Evolutionary conservation across 2,113 vertebrate genomes (phyloP).

Genomic region (Leptodactylus fuscus): DNA sequence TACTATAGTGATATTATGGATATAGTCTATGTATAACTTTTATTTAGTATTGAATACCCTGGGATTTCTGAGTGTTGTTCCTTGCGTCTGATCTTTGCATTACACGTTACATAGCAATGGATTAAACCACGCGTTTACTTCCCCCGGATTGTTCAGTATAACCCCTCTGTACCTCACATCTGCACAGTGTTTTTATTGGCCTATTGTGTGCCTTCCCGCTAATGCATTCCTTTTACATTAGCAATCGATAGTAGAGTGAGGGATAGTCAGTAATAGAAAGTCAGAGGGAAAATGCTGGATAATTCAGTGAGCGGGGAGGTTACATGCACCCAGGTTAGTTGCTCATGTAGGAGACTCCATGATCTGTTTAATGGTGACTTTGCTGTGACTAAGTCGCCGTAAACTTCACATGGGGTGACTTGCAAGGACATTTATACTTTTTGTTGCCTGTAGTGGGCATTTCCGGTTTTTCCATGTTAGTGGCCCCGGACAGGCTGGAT

Average conservation of each 20-base stretch:
- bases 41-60: too few species aligned
- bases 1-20: too few species aligned
- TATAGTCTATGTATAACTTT: too few species aligned
- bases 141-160: neutral
- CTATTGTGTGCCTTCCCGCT: neutral
- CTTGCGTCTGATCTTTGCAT: neutral
- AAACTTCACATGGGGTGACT: too few species aligned
- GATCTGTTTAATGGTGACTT: neutral
- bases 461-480: neutral
- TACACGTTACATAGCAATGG: neutral
- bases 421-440: neutral
- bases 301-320: neutral
- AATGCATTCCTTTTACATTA: slow-evolving; percentile 24
- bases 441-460: neutral
- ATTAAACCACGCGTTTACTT: neutral
- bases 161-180: slow-evolving; percentile 32
- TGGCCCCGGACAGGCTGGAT: neutral
- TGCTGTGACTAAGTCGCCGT: too few species aligned
- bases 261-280: neutral
- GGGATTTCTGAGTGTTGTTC: neutral
- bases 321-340: too few species aligned
- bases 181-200: slow-evolving; percentile 17
- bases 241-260: slow-evolving; percentile 11
- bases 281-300: neutral
- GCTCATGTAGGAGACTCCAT: neutral